Evolutionary conservation across 2,888 invertebrate genomes (phyloP).

Genomic region (Latrodectus hesperus): DNA sequence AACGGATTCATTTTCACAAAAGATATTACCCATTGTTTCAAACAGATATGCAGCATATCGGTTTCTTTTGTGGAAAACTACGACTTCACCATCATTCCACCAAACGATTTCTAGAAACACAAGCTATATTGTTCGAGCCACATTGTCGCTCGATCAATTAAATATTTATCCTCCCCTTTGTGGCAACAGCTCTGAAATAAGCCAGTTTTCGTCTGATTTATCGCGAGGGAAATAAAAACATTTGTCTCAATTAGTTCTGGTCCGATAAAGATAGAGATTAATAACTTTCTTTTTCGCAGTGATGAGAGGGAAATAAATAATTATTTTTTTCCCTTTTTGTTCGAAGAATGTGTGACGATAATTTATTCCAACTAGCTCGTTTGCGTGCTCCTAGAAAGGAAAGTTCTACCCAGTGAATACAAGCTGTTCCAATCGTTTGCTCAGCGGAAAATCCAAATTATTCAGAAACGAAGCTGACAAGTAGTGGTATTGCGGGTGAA

Average conservation of each 20-base stretch:
- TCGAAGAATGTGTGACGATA: background rate
- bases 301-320: background rate
- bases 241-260: constrained; percentile 3
- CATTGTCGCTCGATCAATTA: background rate
- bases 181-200: background rate
- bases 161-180: constrained; percentile 3
- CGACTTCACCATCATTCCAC: background rate
- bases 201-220: constrained; percentile 5
- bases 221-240: constrained; percentile 4
- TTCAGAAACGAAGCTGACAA: background rate
- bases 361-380: background rate
- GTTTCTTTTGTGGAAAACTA: too few species aligned
- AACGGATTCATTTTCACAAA: too few species aligned
- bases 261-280: background rate
- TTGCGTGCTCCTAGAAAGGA: background rate
- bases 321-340: background rate
- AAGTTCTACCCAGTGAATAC: background rate
- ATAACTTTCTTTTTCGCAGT: constrained; percentile 1
- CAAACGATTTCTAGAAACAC: background rate
- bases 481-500: background rate
- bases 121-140: background rate
- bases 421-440: background rate
- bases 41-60: too few species aligned
- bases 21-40: too few species aligned
- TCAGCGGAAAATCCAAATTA: background rate